Percentiles rank a stretch among this genome's conserved stretches.
Evolutionary conservation across 2,797 vertebrate genomes (phyloP).

Genomic region (Mormyrus proboscirostris): DNA sequence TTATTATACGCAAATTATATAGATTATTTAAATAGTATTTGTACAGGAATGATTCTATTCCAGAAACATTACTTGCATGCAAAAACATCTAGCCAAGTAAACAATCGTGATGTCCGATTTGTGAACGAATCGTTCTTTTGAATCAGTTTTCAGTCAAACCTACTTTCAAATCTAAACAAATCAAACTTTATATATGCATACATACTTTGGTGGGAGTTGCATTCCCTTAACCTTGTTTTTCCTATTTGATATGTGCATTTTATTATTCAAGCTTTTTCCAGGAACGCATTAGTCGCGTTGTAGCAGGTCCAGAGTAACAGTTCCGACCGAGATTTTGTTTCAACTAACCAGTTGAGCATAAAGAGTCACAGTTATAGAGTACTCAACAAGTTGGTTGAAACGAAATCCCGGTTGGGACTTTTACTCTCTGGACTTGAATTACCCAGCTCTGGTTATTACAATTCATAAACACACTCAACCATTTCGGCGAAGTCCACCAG

Average conservation of each 20-base stretch:
- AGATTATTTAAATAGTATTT: too few relatives aligned
- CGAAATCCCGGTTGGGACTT: too few relatives aligned
- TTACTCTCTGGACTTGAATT: too few relatives aligned
- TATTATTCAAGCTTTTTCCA: background rate
- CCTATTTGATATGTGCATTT: background rate
- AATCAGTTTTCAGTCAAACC: background rate
- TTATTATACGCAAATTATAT: too few relatives aligned
- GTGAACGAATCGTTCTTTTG: background rate
- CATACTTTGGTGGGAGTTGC: background rate
- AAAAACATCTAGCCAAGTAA: background rate
- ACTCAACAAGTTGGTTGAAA: background rate
- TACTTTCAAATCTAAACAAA: background rate
- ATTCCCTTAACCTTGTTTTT: background rate
- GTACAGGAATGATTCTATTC: too few relatives aligned
- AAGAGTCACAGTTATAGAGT: background rate
- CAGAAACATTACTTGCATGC: background rate
- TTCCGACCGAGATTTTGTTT: background rate
- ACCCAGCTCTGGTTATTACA: too few relatives aligned
- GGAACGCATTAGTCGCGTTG: background rate
- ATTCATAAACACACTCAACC: too few relatives aligned
- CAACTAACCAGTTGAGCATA: background rate
- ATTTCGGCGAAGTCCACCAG: too few relatives aligned
- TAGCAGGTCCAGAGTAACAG: background rate
- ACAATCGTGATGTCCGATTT: background rate
- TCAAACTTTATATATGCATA: background rate